Conservation (phyloP, 2,797 vertebrate genomes). For the Podarcis siculus region DNA sequence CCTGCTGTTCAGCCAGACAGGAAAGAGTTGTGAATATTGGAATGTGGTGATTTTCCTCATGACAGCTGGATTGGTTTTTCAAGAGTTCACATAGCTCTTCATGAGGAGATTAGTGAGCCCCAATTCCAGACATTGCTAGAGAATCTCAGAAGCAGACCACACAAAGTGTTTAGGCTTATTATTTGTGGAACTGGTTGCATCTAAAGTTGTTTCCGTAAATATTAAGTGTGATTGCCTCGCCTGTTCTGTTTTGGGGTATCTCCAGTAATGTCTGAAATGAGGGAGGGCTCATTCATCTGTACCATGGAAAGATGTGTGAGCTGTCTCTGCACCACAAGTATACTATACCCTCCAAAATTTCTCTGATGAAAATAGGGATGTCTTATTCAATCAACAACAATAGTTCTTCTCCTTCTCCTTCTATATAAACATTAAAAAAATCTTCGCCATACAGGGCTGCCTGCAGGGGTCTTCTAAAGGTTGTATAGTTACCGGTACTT, state of each 20-base stretch:
- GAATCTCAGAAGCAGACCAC: neutral
- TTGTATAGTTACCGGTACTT: too few relatives aligned
- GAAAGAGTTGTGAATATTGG: constrained; percentile 44
- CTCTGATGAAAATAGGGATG: too few relatives aligned
- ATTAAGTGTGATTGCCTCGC: neutral
- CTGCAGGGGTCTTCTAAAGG: too few relatives aligned
- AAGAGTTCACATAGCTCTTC: constrained; percentile 18
- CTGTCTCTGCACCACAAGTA: too few relatives aligned
- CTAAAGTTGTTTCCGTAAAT: neutral
- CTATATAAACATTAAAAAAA: too few relatives aligned
- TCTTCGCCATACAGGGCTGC: too few relatives aligned
- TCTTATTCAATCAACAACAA: too few relatives aligned
- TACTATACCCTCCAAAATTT: too few relatives aligned
- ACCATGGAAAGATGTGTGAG: neutral
- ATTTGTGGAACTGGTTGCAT: neutral
- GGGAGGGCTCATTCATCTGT: neutral
- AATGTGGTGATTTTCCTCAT: constrained; percentile 26
- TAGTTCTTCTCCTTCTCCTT: too few relatives aligned
- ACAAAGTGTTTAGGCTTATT: neutral
- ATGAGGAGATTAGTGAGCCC: neutral
- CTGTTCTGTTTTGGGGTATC: neutral
- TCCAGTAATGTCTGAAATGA: neutral
- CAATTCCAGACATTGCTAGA: neutral
- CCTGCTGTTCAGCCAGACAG: constrained; percentile 40
- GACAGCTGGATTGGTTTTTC: constrained; percentile 23